phyloP scores from a whole-genome alignment of 1,140 invertebrate species.

The Penaeus japonicus region DNA sequence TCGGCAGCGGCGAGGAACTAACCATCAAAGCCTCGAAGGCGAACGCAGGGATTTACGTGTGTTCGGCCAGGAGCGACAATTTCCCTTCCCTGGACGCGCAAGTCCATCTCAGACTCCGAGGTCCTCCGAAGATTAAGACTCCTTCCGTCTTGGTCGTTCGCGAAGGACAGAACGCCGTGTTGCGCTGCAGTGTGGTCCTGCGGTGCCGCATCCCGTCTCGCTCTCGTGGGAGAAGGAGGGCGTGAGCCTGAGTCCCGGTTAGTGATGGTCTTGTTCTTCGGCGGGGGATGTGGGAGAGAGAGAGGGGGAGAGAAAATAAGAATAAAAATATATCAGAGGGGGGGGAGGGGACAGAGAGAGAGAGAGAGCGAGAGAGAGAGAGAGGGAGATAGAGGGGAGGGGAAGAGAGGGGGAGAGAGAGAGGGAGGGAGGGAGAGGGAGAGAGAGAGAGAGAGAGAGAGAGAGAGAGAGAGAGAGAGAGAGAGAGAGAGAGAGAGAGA shows the following conservation, averaged over 20 bases:
- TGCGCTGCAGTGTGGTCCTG: constrained; percentile 46
- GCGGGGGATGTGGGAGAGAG: neutral
- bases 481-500: neutral
- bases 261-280: neutral
- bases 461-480: neutral
- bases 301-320: neutral
- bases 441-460: neutral
- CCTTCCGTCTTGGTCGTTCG: constrained; percentile 36
- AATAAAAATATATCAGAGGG: neutral
- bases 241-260: neutral
- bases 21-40: neutral
- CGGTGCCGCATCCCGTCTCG: constrained; percentile 54
- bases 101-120: constrained; percentile 52
- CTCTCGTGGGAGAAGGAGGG: constrained; percentile 55
- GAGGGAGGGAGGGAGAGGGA: neutral
- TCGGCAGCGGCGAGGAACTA: constrained; percentile 22
- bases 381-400: neutral
- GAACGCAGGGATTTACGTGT: constrained; percentile 33
- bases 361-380: neutral
- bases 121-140: constrained; percentile 50
- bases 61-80: constrained; percentile 22
- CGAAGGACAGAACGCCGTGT: constrained; percentile 46
- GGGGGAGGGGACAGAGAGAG: neutral
- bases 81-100: constrained; percentile 49
- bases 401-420: neutral